Evolutionary conservation across 2,113 vertebrate species (phyloP).

Genomic region (Herpailurus yagouaroundi): DNA sequence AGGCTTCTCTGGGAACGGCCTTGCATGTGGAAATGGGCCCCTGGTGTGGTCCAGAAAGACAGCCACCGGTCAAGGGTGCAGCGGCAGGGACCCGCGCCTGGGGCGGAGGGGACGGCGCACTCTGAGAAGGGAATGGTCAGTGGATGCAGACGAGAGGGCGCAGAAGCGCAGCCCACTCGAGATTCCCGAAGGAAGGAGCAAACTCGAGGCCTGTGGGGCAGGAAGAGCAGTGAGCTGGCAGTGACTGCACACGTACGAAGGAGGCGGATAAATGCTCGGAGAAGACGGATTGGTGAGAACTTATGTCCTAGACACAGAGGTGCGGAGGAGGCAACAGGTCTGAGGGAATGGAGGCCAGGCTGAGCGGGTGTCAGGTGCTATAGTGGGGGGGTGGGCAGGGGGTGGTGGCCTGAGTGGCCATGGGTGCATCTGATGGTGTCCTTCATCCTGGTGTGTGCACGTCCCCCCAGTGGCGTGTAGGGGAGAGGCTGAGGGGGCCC

Average conservation of each 20-base stretch:
- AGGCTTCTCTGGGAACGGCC: background rate
- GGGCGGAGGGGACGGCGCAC: too few species aligned
- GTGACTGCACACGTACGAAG: too few species aligned
- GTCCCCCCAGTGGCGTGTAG: background rate
- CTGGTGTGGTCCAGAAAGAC: background rate
- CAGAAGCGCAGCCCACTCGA: background rate
- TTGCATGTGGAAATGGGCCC: background rate
- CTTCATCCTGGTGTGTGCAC: too few species aligned
- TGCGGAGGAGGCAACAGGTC: too few species aligned
- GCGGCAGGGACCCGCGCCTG: too few species aligned
- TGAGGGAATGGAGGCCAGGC: background rate
- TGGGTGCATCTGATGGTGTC: background rate
- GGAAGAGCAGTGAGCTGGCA: background rate
- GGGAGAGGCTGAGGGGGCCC: background rate
- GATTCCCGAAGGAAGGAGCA: background rate
- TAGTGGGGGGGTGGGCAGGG: too few species aligned
- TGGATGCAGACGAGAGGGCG: background rate
- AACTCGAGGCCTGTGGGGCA: background rate
- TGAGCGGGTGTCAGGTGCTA: background rate
- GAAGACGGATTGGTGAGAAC: background rate
- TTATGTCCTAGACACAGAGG: background rate
- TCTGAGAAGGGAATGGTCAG: background rate
- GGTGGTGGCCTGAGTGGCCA: background rate
- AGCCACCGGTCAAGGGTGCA: background rate
- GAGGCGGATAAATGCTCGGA: background rate